phyloP scores from a whole-genome alignment of 2,797 vertebrate genomes.

The Orientallactaga sibirica region DNA sequence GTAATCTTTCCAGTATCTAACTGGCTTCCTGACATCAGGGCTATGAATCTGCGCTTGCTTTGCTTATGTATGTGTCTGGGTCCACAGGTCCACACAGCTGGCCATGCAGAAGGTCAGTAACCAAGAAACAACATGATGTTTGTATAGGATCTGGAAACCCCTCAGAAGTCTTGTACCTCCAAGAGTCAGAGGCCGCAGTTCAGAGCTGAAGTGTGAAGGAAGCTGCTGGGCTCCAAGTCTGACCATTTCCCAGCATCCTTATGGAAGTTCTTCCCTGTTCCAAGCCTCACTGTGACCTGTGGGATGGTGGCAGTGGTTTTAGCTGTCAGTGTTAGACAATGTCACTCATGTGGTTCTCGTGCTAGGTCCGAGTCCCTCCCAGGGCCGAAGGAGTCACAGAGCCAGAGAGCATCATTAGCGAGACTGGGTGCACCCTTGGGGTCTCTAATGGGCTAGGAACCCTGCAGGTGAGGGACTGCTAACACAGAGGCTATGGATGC shows the following conservation, averaged over 20 bases:
- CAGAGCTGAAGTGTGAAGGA: not conserved
- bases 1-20: not conserved
- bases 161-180: fast-evolving
- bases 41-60: fast-evolving
- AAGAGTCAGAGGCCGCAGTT: not conserved
- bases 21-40: fast-evolving
- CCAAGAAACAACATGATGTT: too few species aligned
- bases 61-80: fast-evolving
- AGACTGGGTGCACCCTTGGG: fast-evolving
- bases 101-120: not conserved
- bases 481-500: not conserved
- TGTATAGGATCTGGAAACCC: not conserved
- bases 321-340: not conserved
- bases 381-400: not conserved
- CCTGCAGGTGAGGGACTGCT: not conserved
- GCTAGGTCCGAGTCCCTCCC: not conserved
- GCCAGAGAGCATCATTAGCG: not conserved
- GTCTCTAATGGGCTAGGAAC: not conserved
- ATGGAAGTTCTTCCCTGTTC: not conserved
- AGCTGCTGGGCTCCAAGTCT: fast-evolving
- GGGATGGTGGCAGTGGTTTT: not conserved
- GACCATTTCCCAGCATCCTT: too few species aligned
- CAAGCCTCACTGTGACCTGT: not conserved
- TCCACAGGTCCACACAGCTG: not conserved
- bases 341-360: too few species aligned